These are phyloP conservation scores for Lacanobia oleracea DNA, from an alignment of 2,888 invertebrate genomes.

Conservation along the genomic window DNA sequence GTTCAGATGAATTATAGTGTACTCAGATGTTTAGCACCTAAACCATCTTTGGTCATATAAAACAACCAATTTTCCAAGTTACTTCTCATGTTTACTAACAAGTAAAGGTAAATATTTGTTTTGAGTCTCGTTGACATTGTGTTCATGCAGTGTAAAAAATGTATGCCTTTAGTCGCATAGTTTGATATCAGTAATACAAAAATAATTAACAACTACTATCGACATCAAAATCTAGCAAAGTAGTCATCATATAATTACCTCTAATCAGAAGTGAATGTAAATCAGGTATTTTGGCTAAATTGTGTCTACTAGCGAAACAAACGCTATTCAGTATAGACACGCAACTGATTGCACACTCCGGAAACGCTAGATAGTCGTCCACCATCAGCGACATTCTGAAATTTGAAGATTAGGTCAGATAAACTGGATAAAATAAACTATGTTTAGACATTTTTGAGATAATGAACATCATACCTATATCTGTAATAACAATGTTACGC, in stretches of 20 bases:
- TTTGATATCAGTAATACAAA: neutral
- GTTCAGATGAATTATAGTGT: neutral
- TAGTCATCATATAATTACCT: conserved; percentile 69
- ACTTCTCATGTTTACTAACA: neutral
- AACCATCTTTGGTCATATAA: neutral
- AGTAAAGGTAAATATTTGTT: neutral
- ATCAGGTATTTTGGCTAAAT: conserved; percentile 80
- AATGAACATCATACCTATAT: neutral
- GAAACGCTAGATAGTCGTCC: conserved; percentile 87
- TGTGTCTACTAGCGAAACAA: conserved; percentile 80
- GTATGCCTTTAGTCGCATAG: no score
- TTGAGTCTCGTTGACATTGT: no score
- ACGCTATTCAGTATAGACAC: conserved; percentile 86
- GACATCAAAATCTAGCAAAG: neutral
- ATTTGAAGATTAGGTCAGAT: conserved; percentile 78
- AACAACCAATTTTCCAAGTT: neutral
- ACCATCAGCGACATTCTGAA: conserved; percentile 87
- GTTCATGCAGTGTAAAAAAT: neutral
- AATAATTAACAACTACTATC: neutral
- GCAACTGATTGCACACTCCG: conserved; percentile 90
- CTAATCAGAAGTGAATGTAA: conserved; percentile 80
- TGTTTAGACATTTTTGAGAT: conserved; percentile 15
- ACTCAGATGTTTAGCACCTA: neutral
- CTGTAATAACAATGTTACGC: conserved; percentile 1
- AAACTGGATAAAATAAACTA: conserved; percentile 60